phyloP scores from a whole-genome alignment of 2,113 vertebrate species.

The Tupaia tana region DNA sequence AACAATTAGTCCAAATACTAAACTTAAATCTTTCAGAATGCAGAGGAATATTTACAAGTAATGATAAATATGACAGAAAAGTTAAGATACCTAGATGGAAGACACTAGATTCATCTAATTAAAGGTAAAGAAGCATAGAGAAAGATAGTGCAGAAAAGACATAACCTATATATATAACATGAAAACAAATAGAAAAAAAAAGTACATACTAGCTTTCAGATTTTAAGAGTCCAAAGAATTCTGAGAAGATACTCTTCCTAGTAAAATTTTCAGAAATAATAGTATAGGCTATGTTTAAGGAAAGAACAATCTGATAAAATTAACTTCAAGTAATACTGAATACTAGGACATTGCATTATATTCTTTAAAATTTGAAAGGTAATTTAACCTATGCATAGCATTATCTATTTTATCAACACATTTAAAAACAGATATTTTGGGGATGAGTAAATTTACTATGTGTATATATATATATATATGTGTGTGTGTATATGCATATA shows the following conservation, averaged over 20 bases:
- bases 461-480: too few relatives aligned
- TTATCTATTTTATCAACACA: neutral
- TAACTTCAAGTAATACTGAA: neutral
- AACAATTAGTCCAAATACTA: neutral
- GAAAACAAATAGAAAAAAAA: neutral
- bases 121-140: neutral
- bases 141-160: neutral
- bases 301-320: neutral
- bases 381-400: neutral
- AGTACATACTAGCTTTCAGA: neutral
- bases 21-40: neutral
- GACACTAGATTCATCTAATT: neutral
- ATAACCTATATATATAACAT: neutral
- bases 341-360: neutral
- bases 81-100: neutral
- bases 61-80: neutral
- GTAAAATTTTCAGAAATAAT: neutral
- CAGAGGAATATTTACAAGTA: neutral
- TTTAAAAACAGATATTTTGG: too few relatives aligned
- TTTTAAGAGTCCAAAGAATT: neutral
- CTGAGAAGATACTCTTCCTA: neutral
- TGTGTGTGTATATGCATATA: too few relatives aligned
- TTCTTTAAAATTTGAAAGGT: neutral
- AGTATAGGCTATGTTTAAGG: neutral
- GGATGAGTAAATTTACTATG: too few relatives aligned